Conservation (phyloP, 2,888 invertebrate species). For the Atherix ibis region DNA sequence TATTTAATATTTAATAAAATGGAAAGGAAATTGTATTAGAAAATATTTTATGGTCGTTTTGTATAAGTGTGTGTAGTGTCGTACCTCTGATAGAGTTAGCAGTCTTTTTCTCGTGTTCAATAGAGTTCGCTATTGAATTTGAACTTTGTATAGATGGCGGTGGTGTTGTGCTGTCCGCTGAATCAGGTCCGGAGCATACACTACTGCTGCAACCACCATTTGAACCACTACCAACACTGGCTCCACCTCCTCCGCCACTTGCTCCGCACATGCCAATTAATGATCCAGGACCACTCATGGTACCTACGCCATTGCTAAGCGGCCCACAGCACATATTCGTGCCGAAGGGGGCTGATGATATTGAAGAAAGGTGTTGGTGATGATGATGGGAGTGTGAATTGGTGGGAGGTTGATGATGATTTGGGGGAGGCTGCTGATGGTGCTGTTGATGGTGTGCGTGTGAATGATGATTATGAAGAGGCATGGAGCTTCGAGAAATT, state of each 20-base stretch:
- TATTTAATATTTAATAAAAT: too few relatives aligned
- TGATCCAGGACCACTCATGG: slow-evolving; percentile 5
- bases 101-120: slow-evolving; percentile 19
- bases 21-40: too few relatives aligned
- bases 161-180: slow-evolving; percentile 21
- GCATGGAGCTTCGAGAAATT: slow-evolving; percentile 17
- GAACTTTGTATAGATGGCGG: slow-evolving; percentile 16
- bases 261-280: too few relatives aligned
- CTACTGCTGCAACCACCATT: slow-evolving; percentile 6
- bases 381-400: slow-evolving; percentile 13
- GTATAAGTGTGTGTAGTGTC: too few relatives aligned
- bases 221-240: slow-evolving; percentile 3
- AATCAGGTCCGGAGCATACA: slow-evolving; percentile 13
- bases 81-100: slow-evolving; percentile 21
- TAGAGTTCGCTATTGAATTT: slow-evolving; percentile 15
- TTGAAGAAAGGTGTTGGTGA: slow-evolving; percentile 11
- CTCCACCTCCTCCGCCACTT: slow-evolving; percentile 5
- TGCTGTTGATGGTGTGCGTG: slow-evolving; percentile 9
- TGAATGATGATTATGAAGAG: slow-evolving; percentile 10
- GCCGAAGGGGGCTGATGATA: slow-evolving; percentile 5
- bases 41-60: too few relatives aligned
- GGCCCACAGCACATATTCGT: slow-evolving; percentile 4
- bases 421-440: slow-evolving; percentile 8
- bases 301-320: slow-evolving; percentile 5
- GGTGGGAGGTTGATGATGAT: slow-evolving; percentile 6